Percentiles rank a stretch among this genome's conserved stretches.
phyloP scores from a whole-genome alignment of 1,140 invertebrate species.

The Ptiloglossa arizonensis region DNA sequence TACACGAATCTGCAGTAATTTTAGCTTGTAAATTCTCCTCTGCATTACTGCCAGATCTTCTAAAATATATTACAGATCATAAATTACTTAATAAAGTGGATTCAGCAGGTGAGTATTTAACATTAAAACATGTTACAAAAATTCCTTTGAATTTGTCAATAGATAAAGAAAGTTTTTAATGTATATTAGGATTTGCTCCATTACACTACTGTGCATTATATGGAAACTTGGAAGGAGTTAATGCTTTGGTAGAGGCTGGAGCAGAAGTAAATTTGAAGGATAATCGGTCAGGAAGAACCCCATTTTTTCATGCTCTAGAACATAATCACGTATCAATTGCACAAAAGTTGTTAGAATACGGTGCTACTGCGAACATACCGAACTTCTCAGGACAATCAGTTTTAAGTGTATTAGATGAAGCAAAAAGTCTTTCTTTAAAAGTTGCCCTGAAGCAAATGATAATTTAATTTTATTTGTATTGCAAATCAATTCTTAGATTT shows the following conservation, averaged over 20 bases:
- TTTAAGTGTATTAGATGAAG: constrained; percentile 53
- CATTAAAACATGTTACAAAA: background rate
- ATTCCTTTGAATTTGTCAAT: background rate
- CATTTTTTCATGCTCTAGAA: constrained; percentile 74
- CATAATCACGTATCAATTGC: constrained; percentile 51
- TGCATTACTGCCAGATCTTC: constrained; percentile 47
- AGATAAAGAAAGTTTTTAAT: background rate
- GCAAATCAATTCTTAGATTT: background rate
- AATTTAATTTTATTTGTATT: constrained; percentile 1
- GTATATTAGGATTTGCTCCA: constrained; percentile 63
- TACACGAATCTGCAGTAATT: constrained; percentile 68
- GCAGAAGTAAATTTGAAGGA: constrained; percentile 70
- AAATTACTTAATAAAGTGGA: constrained; percentile 44
- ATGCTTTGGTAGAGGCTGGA: constrained; percentile 53
- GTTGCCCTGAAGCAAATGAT: constrained; percentile 46
- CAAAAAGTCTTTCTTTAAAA: constrained; percentile 53
- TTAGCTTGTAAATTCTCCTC: constrained; percentile 69
- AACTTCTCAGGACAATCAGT: constrained; percentile 71
- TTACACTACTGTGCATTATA: constrained; percentile 69
- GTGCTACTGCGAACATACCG: constrained; percentile 62
- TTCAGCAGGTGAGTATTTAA: constrained; percentile 30
- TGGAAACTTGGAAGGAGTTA: constrained; percentile 59
- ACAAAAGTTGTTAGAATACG: constrained; percentile 57
- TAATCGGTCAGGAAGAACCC: constrained; percentile 71
- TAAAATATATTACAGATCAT: constrained; percentile 34